Conservation (phyloP, 2,113 vertebrate species). For the Centropristis striata region DNA sequence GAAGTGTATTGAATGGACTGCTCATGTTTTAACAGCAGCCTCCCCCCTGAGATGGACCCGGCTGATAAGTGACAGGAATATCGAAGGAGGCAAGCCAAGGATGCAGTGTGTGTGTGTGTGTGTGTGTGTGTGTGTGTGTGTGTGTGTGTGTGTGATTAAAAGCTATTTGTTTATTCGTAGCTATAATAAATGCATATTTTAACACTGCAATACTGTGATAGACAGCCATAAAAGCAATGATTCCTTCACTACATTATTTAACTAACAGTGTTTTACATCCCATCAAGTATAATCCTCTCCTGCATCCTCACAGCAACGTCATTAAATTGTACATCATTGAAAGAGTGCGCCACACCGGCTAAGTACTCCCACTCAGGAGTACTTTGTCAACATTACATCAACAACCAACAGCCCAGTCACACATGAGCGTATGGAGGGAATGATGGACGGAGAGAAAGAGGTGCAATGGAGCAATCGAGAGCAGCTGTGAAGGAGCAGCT, state of each 20-base stretch:
- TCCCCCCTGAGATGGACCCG: slow-evolving; percentile 29
- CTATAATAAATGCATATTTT: background rate
- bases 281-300: slow-evolving; percentile 8
- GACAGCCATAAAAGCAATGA: slow-evolving; percentile 18
- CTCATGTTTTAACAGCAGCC: slow-evolving; percentile 61
- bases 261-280: slow-evolving; percentile 18
- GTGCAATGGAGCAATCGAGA: slow-evolving; percentile 65
- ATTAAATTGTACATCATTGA: slow-evolving; percentile 33
- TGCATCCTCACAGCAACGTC: background rate
- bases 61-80: slow-evolving; percentile 57
- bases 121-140: slow-evolving; percentile 8
- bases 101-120: background rate
- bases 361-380: slow-evolving; percentile 39
- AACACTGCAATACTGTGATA: background rate
- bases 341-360: slow-evolving; percentile 21
- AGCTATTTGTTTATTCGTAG: background rate
- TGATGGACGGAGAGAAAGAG: slow-evolving; percentile 56
- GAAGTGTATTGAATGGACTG: slow-evolving; percentile 50
- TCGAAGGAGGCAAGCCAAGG: slow-evolving; percentile 1
- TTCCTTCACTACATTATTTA: slow-evolving; percentile 22
- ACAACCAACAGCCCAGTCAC: slow-evolving; percentile 57
- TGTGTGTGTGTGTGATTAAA: background rate
- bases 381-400: slow-evolving; percentile 60
- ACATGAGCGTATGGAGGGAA: slow-evolving; percentile 30
- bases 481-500: slow-evolving; percentile 75